A percentile compares a stretch with the other conserved stretches of the same genome.
Evolutionary conservation across 2,113 vertebrate genomes (phyloP).

Genomic region (Nannobrachium achirus): DNA sequence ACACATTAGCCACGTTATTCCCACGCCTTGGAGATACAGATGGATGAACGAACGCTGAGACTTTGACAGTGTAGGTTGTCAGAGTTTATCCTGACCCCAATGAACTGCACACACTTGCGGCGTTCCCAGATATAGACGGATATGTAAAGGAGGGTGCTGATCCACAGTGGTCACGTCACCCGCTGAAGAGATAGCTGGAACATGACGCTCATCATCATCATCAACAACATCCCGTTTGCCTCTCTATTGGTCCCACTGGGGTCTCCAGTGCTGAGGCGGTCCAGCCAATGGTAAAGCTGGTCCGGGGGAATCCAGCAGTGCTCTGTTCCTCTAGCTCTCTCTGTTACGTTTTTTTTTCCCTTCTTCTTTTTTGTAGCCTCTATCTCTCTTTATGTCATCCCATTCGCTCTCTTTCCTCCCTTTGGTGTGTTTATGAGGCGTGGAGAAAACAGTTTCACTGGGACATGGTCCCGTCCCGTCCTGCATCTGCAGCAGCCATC

Average conservation of each 20-base stretch:
- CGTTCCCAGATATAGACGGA: constrained; percentile 46
- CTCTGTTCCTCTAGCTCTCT: constrained; percentile 3
- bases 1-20: too few relatives aligned
- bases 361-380: too few relatives aligned
- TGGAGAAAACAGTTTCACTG: constrained; percentile 11
- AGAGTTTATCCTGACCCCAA: too few relatives aligned
- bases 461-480: constrained; percentile 10
- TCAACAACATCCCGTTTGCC: constrained; percentile 1
- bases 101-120: constrained; percentile 23
- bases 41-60: too few relatives aligned
- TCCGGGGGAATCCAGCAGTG: constrained; percentile 24
- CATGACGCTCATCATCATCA: constrained; percentile 27
- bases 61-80: too few relatives aligned
- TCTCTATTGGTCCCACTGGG: constrained; percentile 29
- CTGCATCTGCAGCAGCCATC: constrained; percentile 58
- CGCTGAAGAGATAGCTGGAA: constrained; percentile 18
- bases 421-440: constrained; percentile 45
- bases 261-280: constrained; percentile 28
- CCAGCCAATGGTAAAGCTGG: constrained; percentile 21
- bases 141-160: constrained; percentile 3
- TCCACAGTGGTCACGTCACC: constrained; percentile 10
- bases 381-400: constrained; percentile 13
- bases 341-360: too few relatives aligned
- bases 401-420: constrained; percentile 17
- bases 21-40: too few relatives aligned